phyloP scores from a whole-genome alignment of 2,888 invertebrate species.

The Gari tellinella region DNA sequence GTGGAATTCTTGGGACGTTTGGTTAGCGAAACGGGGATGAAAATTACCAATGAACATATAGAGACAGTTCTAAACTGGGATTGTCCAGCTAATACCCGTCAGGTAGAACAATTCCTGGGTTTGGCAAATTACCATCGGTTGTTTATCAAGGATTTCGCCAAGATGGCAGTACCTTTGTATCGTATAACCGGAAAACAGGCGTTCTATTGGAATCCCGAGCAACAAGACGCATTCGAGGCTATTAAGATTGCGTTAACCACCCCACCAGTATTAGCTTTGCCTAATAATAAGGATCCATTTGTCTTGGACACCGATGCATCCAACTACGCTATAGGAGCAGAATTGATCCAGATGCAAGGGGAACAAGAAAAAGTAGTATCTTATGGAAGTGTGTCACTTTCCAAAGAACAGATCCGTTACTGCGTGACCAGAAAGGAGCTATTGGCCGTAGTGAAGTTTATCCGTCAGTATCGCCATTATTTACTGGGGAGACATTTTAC shows the following conservation, averaged over 20 bases:
- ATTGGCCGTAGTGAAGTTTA: no score
- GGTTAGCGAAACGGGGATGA: conserved; percentile 25
- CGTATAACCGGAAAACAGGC: conserved; percentile 35
- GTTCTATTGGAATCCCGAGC: conserved; percentile 25
- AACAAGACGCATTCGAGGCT: conserved; percentile 23
- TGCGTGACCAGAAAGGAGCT: no score
- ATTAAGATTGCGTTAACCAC: conserved; percentile 11
- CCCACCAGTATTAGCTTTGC: conserved; percentile 36
- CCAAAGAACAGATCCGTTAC: no score
- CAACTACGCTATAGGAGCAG: conserved; percentile 47
- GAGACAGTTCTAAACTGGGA: conserved; percentile 41
- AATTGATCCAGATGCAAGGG: conserved; percentile 48
- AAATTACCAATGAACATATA: conserved; percentile 6
- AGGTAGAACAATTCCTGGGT: conserved; percentile 58
- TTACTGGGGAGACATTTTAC: no score
- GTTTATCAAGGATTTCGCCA: no score
- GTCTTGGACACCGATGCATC: conserved; percentile 54
- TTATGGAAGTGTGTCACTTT: no score
- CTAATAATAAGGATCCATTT: conserved; percentile 27
- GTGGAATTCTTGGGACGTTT: conserved; percentile 39
- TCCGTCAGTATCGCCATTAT: no score
- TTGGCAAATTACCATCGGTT: conserved; percentile 51
- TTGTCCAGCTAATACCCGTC: conserved; percentile 21
- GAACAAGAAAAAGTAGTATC: no score
- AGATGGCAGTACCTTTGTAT: conserved; percentile 25